Base-by-base conservation (phyloP, 2,113 vertebrate species). In the Poeciliopsis prolifica region DNA sequence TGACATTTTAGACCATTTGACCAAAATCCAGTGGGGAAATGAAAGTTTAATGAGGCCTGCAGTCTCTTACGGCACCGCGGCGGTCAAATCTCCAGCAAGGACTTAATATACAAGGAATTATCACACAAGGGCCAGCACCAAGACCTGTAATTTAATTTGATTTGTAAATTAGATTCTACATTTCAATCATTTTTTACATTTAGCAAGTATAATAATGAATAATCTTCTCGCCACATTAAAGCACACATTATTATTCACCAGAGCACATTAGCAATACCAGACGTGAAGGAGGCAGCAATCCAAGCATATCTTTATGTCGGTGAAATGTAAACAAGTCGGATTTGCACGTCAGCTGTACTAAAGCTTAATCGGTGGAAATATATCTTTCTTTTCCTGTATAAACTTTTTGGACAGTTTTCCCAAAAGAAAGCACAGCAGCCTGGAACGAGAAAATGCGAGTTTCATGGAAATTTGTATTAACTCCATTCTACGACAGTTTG, bases 21-120 rank as follows among this genome's bases (percentile, higher is more conserved):
- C 37, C 44, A 35, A 79, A 71, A 76, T 85, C 72, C 81, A 62
- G 61, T 24, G 29, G 74, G 80, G 77, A 75, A 71, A 86, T 81
- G 64, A 31, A 68, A 61, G 64, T 75, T 84, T 78, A 71, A 84
- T 71, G 65, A 42, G 19, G 24, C 31, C 68, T 70, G 68, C 48
- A 17, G 68, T 65, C 70, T 80, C 68, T 35, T 35, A 1, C 3
- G 68, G 81, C 67, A 66, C 77, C 67, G 26, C 65, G 31, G 76
- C 28, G 42, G 40, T 72, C 63, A 58, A 51, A 77, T 80, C 70
- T 74, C 72, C 82, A 15, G 11, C 3, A 24, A 44, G 65, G 14
- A 67, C 14, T 0, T 37, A 28, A n/a, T 58, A 11, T 58, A 67
- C 42, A 24, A 15, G 6, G n/a, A 44, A 29, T 44, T 26, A 13